Base-by-base conservation (phyloP, 2,113 vertebrate species). In the Syrmaticus mikado region DNA sequence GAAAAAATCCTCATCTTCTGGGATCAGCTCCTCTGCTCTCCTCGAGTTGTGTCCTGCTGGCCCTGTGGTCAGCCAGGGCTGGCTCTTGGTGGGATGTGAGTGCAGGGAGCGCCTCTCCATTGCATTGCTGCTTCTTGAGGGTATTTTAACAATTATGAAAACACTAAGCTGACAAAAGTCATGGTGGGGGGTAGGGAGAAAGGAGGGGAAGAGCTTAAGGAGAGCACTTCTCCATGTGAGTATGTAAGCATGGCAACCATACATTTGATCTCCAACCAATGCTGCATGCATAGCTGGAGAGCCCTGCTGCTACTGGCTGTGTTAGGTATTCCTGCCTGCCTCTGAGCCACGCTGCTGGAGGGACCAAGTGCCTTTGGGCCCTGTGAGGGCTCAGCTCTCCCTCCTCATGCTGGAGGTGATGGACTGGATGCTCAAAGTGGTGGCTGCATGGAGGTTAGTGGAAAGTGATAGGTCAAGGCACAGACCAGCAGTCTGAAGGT, bases 11-110 rank as follows among this genome's bases (percentile, higher is more conserved):
- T 18, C 0, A 0, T n/a, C 24, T 55, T 14, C 14, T 2, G 1
- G 25, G 2, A 24, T 71, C 14, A 8, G 10, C 19, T 82, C 8
- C 30, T 81, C 40, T 75, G 28, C 22, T 30, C 17, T 48, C 10
- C 14, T 68, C 32, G 15, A 64, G 21, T 60, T 67, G 13, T 12
- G 71, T 3, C 12, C 19, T 68, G 13, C 43, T 38, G 38, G 11
- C 19, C 11, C 34, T 2, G 3, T 0, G 4, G 10, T 50, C 1
- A 6, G 34, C 2, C 0, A 1, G 40, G 61, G n/a, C 68, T 78
- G 45, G 19, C 13, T 86, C 14, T 34, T 24, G 1, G 20, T 3
- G 4, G 6, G 25, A 4, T 2, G 61, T 45, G 75, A 27, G 20
- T 52, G 20, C 4, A 53, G 16, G 10, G 3, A 68, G 5, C 5